A percentile compares a stretch with the other conserved stretches of the same genome.
phyloP scores from a whole-genome alignment of 1,140 invertebrate genomes.

The Drosophila oshimai region DNA sequence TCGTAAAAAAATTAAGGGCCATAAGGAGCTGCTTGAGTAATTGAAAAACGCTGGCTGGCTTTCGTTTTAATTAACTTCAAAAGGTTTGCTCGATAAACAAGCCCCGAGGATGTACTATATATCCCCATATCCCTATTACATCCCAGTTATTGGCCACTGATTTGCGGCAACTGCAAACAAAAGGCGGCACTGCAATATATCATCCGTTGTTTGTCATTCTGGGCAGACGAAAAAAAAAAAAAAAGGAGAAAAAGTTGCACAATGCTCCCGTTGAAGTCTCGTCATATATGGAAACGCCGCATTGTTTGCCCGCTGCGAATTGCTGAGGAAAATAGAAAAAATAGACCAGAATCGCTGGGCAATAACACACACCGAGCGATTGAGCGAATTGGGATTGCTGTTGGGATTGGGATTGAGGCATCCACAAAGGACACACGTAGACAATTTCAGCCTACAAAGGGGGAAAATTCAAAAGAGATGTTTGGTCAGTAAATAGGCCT shows the following conservation, averaged over 20 bases:
- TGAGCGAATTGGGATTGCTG: background rate
- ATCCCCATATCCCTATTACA: slow-evolving; percentile 3
- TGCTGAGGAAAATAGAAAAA: slow-evolving; percentile 21
- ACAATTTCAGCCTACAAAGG: slow-evolving; percentile 44
- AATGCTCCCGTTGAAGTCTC: slow-evolving; percentile 41
- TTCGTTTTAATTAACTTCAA: slow-evolving; percentile 72
- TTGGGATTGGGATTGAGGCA: background rate
- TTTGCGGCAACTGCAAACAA: slow-evolving; percentile 71
- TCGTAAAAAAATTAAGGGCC: slow-evolving; percentile 23
- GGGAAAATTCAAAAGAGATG: slow-evolving; percentile 49
- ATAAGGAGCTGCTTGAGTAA: slow-evolving; percentile 43
- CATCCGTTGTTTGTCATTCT: slow-evolving; percentile 60
- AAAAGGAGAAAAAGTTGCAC: slow-evolving; percentile 27
- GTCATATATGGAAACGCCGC: slow-evolving; percentile 51
- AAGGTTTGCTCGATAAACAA: slow-evolving; percentile 55
- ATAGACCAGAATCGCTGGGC: slow-evolving; percentile 21
- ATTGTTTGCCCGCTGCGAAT: slow-evolving; percentile 43
- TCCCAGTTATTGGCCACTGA: slow-evolving; percentile 66
- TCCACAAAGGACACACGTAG: slow-evolving; percentile 65
- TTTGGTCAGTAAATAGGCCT: slow-evolving; percentile 51
- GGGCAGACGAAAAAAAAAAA: slow-evolving; percentile 4
- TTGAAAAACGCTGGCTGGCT: slow-evolving; percentile 45
- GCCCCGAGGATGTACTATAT: background rate
- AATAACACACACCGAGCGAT: slow-evolving; percentile 41
- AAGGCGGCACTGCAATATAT: slow-evolving; percentile 57